Base-by-base conservation (phyloP, 92 coral and sea anemone genomes). In the Scolanthus callimorphus region DNA sequence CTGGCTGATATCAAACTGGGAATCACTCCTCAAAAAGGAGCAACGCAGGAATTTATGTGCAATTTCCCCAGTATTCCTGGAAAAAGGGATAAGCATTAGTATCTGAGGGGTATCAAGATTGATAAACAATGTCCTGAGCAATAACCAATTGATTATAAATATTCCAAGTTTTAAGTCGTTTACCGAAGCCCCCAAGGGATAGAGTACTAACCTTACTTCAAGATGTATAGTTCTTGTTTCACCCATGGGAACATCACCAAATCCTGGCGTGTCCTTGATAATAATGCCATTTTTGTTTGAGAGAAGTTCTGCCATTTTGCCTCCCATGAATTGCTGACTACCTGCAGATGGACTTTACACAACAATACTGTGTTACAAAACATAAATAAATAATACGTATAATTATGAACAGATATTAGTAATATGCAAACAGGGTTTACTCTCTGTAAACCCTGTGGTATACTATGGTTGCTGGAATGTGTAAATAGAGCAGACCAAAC, bases 281-380 rank as follows among this genome's bases (percentile, higher is more conserved):
- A 68, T 60, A 34, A 94, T 24, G 1, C 84, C 95, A 39, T 77
- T 85, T 39, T 94, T 94, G 63, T 94, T 73, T 30, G 82, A 39
- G 49, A 94, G 39, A 13, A 94, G 91, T 60, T 78, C 84, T 11
- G 91, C 82, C 68, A 67, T 88, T 50, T 63, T 78, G 17, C 72
- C 65, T 9, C 96, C 96, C 86, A 88, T 73, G 17, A 88, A 88
- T 67, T 69, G 59, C 46, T 88, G 96, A 15, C 63, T 68, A 19
- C 63, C 58, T 2, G 78, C 29, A 13, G 62, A 69, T 59, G 76
- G 76, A 4, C 94, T 85, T 27, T 20, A 3, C 20, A 8, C 19
- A 3, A 28, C 11, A 15, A 8, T 15, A 19, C 11, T 57, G 3
- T 21, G 29, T 47, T 6, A 6, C 43, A 34, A 15, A 34, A 34